These are phyloP conservation scores for Poliocrania exsul DNA, from an alignment of 2,797 vertebrate species.

Conservation along the genomic window DNA sequence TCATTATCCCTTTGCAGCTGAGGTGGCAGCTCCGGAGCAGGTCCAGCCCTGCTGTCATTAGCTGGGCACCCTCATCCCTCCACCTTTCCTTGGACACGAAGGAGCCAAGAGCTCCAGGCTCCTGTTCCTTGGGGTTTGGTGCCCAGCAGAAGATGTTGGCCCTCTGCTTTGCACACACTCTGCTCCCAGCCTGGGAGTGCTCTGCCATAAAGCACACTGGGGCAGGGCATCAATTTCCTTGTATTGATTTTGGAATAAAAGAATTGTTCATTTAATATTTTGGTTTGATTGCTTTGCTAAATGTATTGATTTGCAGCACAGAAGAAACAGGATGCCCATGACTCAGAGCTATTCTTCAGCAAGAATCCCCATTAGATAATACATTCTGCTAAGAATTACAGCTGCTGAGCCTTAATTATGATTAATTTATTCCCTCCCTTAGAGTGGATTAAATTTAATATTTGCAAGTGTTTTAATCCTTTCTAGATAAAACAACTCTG, in stretches of 20 bases:
- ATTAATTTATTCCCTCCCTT: slow-evolving; percentile 21
- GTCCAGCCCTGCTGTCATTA: neutral
- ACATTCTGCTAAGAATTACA: slow-evolving; percentile 11
- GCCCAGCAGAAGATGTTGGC: neutral
- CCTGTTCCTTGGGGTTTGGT: neutral
- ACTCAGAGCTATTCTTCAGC: slow-evolving; percentile 12
- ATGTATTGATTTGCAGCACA: neutral
- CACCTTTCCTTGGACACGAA: neutral
- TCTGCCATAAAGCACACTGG: neutral
- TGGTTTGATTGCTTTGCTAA: slow-evolving; percentile 11
- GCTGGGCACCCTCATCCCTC: neutral
- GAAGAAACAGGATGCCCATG: slow-evolving; percentile 12
- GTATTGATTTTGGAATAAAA: slow-evolving; percentile 44
- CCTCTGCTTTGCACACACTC: neutral
- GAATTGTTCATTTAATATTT: neutral
- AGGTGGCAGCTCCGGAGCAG: neutral
- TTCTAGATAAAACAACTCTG: slow-evolving; percentile 19
- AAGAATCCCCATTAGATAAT: slow-evolving; percentile 2
- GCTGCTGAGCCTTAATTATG: slow-evolving; percentile 27
- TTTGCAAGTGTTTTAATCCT: slow-evolving; percentile 49
- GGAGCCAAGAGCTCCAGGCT: neutral
- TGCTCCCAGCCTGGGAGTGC: neutral
- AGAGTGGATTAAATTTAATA: slow-evolving; percentile 46
- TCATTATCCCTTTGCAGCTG: neutral
- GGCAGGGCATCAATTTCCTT: slow-evolving; percentile 43